Evolutionary conservation across 1,140 invertebrate genomes (phyloP).

Genomic region (Macrocentrus cingulum): DNA sequence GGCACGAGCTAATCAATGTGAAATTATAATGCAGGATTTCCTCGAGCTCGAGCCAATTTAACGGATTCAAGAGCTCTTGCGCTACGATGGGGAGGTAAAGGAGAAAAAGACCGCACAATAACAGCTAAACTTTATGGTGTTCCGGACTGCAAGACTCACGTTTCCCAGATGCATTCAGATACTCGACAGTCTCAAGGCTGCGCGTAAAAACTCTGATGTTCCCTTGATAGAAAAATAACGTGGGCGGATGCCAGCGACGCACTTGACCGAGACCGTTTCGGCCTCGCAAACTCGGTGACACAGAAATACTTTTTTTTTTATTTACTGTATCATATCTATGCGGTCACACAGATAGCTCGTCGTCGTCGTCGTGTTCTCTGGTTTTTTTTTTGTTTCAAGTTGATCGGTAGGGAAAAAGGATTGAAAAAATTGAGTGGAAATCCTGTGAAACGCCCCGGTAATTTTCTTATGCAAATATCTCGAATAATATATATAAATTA

Average conservation of each 20-base stretch:
- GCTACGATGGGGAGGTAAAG: too few species aligned
- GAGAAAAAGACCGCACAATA: not conserved
- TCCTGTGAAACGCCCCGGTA: too few species aligned
- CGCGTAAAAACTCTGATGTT: not conserved
- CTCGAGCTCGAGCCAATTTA: too few species aligned
- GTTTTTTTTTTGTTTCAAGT: slow-evolving; percentile 10
- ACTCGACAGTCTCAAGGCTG: not conserved
- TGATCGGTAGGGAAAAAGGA: too few species aligned
- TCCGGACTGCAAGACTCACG: not conserved
- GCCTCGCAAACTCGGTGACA: slow-evolving; percentile 37
- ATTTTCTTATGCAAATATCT: too few species aligned
- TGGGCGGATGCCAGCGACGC: slow-evolving; percentile 25
- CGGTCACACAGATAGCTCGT: slow-evolving; percentile 27
- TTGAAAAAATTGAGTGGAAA: too few species aligned
- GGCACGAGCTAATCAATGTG: too few species aligned
- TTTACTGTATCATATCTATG: slow-evolving; percentile 33
- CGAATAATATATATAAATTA: too few species aligned
- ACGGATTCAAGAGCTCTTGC: too few species aligned
- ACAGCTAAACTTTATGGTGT: not conserved
- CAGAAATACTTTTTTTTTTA: slow-evolving; percentile 32
- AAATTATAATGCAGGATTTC: too few species aligned
- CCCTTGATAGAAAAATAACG: slow-evolving; percentile 13
- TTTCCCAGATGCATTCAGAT: not conserved
- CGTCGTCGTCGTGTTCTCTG: slow-evolving; percentile 10
- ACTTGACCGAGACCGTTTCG: slow-evolving; percentile 34